Conservation (phyloP, 2,888 invertebrate genomes). For the Venusia cambrica region DNA sequence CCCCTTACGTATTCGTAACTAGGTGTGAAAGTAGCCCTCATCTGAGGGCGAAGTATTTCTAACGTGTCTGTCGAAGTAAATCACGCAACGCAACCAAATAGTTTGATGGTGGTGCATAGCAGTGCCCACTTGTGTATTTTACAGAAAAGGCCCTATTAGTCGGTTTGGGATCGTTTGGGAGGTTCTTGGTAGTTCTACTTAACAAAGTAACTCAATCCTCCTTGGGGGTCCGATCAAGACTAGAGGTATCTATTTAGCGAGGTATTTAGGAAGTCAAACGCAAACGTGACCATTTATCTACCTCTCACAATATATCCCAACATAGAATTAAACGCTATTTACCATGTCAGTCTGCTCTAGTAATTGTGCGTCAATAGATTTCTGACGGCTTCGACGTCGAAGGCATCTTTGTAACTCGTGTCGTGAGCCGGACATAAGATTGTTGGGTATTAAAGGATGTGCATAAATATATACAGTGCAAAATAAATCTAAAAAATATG, state of each 20-base stretch:
- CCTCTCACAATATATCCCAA: constrained; percentile 2
- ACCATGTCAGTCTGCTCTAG: constrained; percentile 9
- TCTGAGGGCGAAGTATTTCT: too few relatives aligned
- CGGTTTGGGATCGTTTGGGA: too few relatives aligned
- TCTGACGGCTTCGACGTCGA: neutral
- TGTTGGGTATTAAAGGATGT: neutral
- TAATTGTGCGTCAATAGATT: constrained; percentile 11
- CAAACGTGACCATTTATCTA: constrained; percentile 5
- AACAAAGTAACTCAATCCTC: too few relatives aligned
- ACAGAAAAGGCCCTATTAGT: too few relatives aligned
- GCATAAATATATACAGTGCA: constrained; percentile 4
- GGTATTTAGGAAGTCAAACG: constrained; percentile 9
- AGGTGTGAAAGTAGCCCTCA: constrained; percentile 19
- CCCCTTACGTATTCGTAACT: constrained; percentile 25
- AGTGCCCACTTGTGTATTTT: too few relatives aligned
- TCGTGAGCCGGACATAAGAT: neutral
- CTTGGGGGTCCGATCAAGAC: neutral
- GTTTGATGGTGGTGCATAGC: too few relatives aligned
- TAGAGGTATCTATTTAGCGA: neutral
- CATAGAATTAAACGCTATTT: constrained; percentile 7
- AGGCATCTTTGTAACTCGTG: neutral
- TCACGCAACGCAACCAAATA: too few relatives aligned
- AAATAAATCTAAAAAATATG: too few relatives aligned
- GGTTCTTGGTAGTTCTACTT: too few relatives aligned
- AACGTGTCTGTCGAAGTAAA: too few relatives aligned